Evolutionary conservation across 2,113 vertebrate species (phyloP).

Genomic region (Jacana jacana): DNA sequence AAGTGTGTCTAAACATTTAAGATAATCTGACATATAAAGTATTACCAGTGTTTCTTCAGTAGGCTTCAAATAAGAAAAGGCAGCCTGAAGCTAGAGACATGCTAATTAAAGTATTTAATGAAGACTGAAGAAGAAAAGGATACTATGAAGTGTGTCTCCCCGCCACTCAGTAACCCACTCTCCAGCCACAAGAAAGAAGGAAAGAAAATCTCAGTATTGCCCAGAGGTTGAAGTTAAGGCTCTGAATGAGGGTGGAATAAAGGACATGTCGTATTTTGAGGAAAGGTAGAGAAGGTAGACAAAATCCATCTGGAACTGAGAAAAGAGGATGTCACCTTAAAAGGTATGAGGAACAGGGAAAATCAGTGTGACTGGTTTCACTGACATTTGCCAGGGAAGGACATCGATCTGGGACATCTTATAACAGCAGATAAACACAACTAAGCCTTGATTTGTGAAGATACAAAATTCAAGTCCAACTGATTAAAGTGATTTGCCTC

Average conservation of each 20-base stretch:
- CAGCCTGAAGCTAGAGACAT: background rate
- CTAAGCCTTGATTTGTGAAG: background rate
- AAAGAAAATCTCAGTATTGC: background rate
- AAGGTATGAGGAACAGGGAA: background rate
- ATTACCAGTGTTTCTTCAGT: background rate
- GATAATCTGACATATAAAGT: background rate
- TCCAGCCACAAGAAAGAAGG: background rate
- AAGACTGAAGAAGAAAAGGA: background rate
- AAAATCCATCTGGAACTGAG: background rate
- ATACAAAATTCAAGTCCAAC: background rate
- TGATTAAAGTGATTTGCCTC: background rate
- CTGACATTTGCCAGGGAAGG: background rate
- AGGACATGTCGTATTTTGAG: fast-evolving
- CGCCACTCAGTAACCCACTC: background rate
- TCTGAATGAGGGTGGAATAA: background rate
- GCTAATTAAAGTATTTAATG: background rate
- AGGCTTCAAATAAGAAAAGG: background rate
- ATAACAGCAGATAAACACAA: background rate
- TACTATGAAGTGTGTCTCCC: background rate
- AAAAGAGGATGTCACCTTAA: background rate
- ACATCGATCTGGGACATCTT: background rate
- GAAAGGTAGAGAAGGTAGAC: background rate
- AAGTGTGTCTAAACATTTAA: background rate
- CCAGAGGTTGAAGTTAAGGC: background rate
- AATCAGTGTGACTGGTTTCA: background rate